A percentile compares a stretch with the other conserved stretches of the same genome.
phyloP scores from a whole-genome alignment of 1,140 invertebrate genomes.

The Aphaenogaster floridana region DNA sequence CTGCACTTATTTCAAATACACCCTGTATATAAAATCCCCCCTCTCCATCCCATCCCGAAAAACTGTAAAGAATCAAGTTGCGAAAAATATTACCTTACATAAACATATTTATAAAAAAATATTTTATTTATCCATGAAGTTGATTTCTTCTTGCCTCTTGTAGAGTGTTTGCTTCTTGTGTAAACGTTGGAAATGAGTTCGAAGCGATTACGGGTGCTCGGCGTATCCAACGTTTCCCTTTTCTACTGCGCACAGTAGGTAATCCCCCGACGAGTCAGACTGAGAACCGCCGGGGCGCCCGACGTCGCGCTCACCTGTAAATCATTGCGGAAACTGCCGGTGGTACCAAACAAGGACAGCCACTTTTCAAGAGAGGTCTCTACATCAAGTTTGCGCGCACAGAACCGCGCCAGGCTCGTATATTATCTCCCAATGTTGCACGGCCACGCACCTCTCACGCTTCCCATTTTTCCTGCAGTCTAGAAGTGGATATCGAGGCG shows the following conservation, averaged over 20 bases:
- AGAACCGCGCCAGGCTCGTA: constrained; percentile 53
- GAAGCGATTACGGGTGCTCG: constrained; percentile 8
- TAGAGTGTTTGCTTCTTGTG: background rate
- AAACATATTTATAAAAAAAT: background rate
- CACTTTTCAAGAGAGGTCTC: constrained; percentile 76
- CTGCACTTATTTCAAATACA: too few species aligned
- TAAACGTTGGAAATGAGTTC: constrained; percentile 19
- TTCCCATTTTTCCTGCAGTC: constrained; percentile 49
- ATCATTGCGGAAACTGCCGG: constrained; percentile 68
- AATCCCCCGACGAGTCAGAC: constrained; percentile 25
- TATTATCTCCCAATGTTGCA: constrained; percentile 61
- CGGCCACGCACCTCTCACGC: constrained; percentile 50
- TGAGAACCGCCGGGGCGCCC: constrained; percentile 25
- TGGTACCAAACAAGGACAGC: constrained; percentile 71
- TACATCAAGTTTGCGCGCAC: constrained; percentile 71
- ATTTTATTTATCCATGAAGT: background rate
- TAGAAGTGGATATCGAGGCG: constrained; percentile 57
- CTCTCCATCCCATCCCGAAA: too few species aligned
- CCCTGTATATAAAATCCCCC: too few species aligned
- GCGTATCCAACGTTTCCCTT: background rate
- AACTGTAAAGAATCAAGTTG: too few species aligned
- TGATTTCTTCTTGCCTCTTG: background rate
- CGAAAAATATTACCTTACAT: background rate
- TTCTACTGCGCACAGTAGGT: background rate
- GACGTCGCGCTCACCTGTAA: constrained; percentile 71